Evolutionary conservation across 2,797 vertebrate genomes (phyloP).

Genomic region (Rhinatrema bivittatum): DNA sequence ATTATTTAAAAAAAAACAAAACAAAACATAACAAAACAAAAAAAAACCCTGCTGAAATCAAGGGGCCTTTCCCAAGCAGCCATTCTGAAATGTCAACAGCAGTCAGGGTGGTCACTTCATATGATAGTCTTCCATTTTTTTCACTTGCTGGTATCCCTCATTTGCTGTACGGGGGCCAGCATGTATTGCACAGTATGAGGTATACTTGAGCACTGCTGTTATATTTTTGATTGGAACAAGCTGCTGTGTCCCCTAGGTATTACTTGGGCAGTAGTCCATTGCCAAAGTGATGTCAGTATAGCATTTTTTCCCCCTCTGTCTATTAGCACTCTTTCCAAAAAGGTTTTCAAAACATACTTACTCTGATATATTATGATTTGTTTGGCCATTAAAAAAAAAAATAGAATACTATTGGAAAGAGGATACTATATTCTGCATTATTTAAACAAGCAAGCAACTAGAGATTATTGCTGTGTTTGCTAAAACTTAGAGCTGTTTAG

Average conservation of each 20-base stretch:
- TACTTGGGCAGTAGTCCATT: slow-evolving; percentile 17
- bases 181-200: slow-evolving; percentile 14
- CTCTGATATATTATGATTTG: slow-evolving; percentile 12
- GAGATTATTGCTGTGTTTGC: slow-evolving; percentile 19
- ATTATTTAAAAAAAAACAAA: too few relatives aligned
- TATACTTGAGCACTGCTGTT: slow-evolving; percentile 20
- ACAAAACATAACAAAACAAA: too few relatives aligned
- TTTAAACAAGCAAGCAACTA: slow-evolving; percentile 25
- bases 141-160: slow-evolving; percentile 12
- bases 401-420: slow-evolving; percentile 16
- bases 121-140: neutral
- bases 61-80: too few relatives aligned
- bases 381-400: slow-evolving; percentile 14
- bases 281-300: slow-evolving; percentile 39
- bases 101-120: slow-evolving; percentile 8
- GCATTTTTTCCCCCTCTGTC: slow-evolving; percentile 30
- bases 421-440: slow-evolving; percentile 12
- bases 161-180: slow-evolving; percentile 11
- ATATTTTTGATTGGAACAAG: slow-evolving; percentile 38
- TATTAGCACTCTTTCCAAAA: slow-evolving; percentile 37
- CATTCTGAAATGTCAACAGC: neutral
- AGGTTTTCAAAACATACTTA: slow-evolving; percentile 20
- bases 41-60: too few relatives aligned
- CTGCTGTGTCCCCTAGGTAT: slow-evolving; percentile 30
- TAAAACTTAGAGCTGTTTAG: slow-evolving; percentile 26